phyloP scores from a whole-genome alignment of 2,797 vertebrate genomes.

The Sebastes dallii region DNA sequence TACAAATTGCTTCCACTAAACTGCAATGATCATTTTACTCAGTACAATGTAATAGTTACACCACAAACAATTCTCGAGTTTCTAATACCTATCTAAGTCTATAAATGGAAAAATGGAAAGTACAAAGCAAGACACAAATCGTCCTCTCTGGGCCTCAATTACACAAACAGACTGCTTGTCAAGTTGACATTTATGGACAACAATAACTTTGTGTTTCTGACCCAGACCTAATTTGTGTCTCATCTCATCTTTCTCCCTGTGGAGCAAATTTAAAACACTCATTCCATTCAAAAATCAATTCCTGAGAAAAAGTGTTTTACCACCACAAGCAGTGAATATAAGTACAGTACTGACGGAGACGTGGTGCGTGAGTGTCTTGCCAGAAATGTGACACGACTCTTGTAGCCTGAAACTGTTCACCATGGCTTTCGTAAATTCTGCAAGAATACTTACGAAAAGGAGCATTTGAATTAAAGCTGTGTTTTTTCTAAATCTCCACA shows the following conservation, averaged over 20 bases:
- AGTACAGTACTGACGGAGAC: not conserved
- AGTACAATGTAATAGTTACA: not conserved
- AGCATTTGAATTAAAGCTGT: not conserved
- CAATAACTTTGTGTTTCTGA: not conserved
- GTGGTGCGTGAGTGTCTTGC: not conserved
- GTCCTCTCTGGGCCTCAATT: not conserved
- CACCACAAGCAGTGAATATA: not conserved
- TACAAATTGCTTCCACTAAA: not conserved
- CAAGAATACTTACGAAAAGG: not conserved
- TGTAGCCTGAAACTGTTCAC: not conserved
- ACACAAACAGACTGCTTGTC: not conserved
- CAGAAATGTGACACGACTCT: not conserved
- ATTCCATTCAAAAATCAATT: not conserved
- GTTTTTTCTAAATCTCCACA: not conserved
- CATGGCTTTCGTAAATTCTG: not conserved
- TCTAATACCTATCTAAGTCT: not conserved
- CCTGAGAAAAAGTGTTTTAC: not conserved
- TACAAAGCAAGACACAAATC: not conserved
- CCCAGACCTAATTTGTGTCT: not conserved
- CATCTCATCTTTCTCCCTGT: not conserved
- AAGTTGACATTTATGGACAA: slow-evolving; percentile 6
- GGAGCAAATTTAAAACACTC: not conserved
- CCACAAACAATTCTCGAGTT: not conserved
- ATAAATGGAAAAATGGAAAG: not conserved
- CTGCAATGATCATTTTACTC: not conserved